Evolutionary conservation across 1,140 invertebrate genomes (phyloP).

Genomic region (Pseudoatta argentina): DNA sequence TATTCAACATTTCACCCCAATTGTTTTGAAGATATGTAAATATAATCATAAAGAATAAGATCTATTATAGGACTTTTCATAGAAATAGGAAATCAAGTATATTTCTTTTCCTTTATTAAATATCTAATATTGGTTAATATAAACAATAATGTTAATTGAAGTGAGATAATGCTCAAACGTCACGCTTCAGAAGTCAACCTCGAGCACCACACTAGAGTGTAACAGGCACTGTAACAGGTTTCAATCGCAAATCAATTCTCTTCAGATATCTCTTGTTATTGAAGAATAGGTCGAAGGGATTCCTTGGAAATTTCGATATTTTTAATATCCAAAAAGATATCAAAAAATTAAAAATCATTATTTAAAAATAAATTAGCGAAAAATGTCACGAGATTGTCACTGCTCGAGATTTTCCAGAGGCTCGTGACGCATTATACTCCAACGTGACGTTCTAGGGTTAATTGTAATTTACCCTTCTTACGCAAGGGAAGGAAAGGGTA

Average conservation of each 20-base stretch:
- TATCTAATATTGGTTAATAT: conserved; percentile 16
- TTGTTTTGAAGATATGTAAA: background rate
- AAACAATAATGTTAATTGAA: conserved; percentile 28
- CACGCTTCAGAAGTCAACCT: conserved; percentile 29
- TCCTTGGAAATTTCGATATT: background rate
- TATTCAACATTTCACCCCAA: background rate
- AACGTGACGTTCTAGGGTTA: conserved; percentile 23
- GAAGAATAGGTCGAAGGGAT: background rate
- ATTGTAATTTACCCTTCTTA: conserved; percentile 33
- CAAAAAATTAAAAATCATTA: background rate
- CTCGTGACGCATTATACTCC: conserved; percentile 24
- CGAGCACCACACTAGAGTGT: background rate
- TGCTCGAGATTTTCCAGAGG: background rate
- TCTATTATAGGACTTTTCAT: background rate
- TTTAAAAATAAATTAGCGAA: conserved; percentile 31
- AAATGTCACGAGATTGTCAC: background rate
- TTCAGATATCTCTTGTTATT: background rate
- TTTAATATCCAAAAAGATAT: background rate
- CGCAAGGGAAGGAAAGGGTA: conserved; percentile 15
- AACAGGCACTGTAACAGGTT: background rate
- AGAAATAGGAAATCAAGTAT: background rate
- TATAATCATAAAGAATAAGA: background rate
- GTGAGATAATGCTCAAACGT: conserved; percentile 20
- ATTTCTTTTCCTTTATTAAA: background rate
- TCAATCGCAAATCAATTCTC: conserved; percentile 25